phyloP scores from a whole-genome alignment of 2,888 invertebrate species.

The Ochropleura plecta region DNA sequence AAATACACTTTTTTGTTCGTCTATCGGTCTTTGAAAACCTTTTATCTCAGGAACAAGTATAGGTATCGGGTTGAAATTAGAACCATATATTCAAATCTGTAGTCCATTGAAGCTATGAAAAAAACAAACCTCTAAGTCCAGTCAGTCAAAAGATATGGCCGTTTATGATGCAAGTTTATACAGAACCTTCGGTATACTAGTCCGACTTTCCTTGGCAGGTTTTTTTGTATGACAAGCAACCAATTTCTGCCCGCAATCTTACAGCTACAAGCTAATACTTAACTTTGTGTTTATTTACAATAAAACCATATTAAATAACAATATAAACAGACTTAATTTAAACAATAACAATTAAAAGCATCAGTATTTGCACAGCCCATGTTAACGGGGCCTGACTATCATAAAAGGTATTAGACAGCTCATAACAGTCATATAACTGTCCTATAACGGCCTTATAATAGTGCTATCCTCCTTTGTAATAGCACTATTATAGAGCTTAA shows the following conservation, averaged over 20 bases:
- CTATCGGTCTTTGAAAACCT: too few species aligned
- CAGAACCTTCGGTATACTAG: too few species aligned
- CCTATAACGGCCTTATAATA: constrained; percentile 25
- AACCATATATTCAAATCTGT: too few species aligned
- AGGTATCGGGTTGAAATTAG: too few species aligned
- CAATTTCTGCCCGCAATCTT: background rate
- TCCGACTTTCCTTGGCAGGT: background rate
- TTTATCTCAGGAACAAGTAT: too few species aligned
- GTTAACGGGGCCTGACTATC: constrained; percentile 27
- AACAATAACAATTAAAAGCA: constrained; percentile 39
- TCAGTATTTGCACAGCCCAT: constrained; percentile 62
- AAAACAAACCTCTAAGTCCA: too few species aligned
- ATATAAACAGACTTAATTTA: constrained; percentile 4
- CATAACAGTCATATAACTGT: constrained; percentile 42
- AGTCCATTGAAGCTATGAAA: too few species aligned
- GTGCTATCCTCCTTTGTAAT: constrained; percentile 33
- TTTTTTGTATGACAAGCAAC: background rate
- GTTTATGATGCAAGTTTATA: too few species aligned
- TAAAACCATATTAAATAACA: constrained; percentile 8
- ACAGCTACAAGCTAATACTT: background rate
- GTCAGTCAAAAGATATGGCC: too few species aligned
- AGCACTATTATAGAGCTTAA: constrained; percentile 40
- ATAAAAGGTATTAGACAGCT: constrained; percentile 53
- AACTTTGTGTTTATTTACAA: background rate
- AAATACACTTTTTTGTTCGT: too few species aligned